These are phyloP conservation scores for Rhopalosiphum padi DNA, from an alignment of 1,140 invertebrate species.

Conservation along the genomic window DNA sequence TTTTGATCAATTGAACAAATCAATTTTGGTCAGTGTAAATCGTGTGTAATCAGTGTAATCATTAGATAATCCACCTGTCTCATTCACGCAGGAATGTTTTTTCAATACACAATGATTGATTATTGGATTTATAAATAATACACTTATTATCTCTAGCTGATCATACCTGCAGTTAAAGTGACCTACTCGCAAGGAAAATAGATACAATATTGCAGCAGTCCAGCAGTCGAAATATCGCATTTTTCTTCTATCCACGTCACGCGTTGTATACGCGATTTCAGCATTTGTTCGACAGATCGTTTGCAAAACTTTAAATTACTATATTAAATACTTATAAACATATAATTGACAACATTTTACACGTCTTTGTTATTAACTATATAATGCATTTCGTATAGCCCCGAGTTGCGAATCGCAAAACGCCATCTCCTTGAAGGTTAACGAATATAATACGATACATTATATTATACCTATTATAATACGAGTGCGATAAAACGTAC, in stretches of 20 bases:
- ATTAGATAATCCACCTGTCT: not conserved
- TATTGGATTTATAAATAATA: not conserved
- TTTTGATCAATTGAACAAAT: not conserved
- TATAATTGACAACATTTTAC: not conserved
- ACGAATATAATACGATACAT: not conserved
- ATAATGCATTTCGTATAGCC: not conserved
- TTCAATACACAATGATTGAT: not conserved
- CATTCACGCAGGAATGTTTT: not conserved
- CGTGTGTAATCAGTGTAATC: too few species aligned
- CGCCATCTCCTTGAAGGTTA: not conserved
- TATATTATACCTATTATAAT: too few species aligned
- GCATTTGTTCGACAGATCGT: not conserved
- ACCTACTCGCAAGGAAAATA: too few species aligned
- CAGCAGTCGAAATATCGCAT: too few species aligned
- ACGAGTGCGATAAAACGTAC: not conserved
- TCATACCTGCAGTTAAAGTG: too few species aligned
- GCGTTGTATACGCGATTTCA: not conserved
- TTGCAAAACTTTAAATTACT: not conserved
- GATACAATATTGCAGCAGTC: too few species aligned
- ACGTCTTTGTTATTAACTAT: not conserved
- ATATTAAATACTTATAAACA: not conserved
- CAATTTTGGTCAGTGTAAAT: not conserved
- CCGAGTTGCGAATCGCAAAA: not conserved
- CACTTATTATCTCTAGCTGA: not conserved
- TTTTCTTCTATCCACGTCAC: not conserved